A percentile compares a stretch with the other conserved stretches of the same genome.
These are phyloP conservation scores for Eilema griseolum DNA, from an alignment of 2,888 invertebrate species.

Conservation along the genomic window DNA sequence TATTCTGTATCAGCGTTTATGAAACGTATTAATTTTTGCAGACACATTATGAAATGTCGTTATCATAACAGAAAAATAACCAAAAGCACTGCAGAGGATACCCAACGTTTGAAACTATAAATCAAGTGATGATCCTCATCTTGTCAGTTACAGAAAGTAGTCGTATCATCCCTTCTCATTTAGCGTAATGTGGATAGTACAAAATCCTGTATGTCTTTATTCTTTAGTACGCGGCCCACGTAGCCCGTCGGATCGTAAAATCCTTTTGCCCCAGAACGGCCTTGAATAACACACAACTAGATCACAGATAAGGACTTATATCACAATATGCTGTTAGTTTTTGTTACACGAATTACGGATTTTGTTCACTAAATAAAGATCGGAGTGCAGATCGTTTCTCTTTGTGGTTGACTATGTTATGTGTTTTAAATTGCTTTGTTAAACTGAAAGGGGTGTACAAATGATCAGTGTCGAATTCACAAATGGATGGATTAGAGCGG, in stretches of 20 bases:
- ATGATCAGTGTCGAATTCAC: constrained; percentile 5
- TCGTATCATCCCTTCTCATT: constrained; percentile 60
- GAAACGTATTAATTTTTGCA: neutral
- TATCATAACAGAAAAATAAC: constrained; percentile 20
- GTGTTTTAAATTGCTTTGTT: constrained; percentile 29
- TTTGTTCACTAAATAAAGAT: constrained; percentile 37
- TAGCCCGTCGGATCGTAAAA: constrained; percentile 64
- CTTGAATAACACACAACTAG: constrained; percentile 65
- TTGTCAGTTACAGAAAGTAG: constrained; percentile 59
- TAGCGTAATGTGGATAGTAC: constrained; percentile 60
- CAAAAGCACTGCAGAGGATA: constrained; percentile 26
- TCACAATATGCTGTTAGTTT: constrained; percentile 61
- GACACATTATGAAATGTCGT: neutral
- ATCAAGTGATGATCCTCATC: constrained; percentile 55
- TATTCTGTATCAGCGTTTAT: neutral
- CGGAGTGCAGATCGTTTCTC: constrained; percentile 23
- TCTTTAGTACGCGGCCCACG: constrained; percentile 62
- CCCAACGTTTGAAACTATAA: constrained; percentile 50
- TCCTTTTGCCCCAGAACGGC: constrained; percentile 64
- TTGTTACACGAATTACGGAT: constrained; percentile 49
- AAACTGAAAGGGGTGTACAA: constrained; percentile 12
- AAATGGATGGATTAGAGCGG: neutral
- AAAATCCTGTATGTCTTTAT: constrained; percentile 57
- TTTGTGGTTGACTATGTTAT: constrained; percentile 26
- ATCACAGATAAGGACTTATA: constrained; percentile 65